Base-by-base conservation (phyloP, 92 coral and sea anemone species). In the Porites divaricata region DNA sequence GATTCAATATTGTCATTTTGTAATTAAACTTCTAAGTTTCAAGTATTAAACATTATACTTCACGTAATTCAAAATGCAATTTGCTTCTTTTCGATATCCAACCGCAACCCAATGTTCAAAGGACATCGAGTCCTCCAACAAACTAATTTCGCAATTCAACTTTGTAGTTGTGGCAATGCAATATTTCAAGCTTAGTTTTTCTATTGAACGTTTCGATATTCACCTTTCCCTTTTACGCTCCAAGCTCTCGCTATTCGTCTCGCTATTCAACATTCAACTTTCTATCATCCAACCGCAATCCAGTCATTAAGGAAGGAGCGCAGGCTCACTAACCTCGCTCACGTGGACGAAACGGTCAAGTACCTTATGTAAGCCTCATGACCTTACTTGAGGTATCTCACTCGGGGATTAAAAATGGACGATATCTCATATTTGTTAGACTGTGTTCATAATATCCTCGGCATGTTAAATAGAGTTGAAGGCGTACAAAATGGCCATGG, bases 231-330 rank as follows among this genome's bases (percentile, higher is more conserved):
- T 48, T 72, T 48, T 26, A 72, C 77, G 77, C 77, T 45, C 59
- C 56, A 70, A 70, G 75, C 75, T 70, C 75, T 70, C 35, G 75
- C 75, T 65, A 25, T 65, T n/a, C n/a, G n/a, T n/a, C n/a, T n/a
- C n/a, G n/a, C 28, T 72, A 26, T 73, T 73, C 77, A 73, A 73
- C 77, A 73, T 73, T 73, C 77, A 73, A 73, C 77, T 73, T 73
- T 73, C 25, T 73, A 73, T 73, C 77, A 73, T 73, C 77, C 77
- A 73, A 73, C 76, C 76, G 76, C 76, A 71, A 71, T 71, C 76
- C 76, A 71, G 76, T 71, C 76, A 71, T 71, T 71, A 49, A 73
- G 61, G 77, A 73, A 73, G 63, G 63, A 73, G 77, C 77, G 1
- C 77, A 28, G 77, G 77, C 77, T 49, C 59, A 73, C 77, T 48